Percentiles rank a stretch among this genome's conserved stretches.
These are phyloP conservation scores for Metacarcinus magister DNA, from an alignment of 2,888 invertebrate species.

Conservation along the genomic window DNA sequence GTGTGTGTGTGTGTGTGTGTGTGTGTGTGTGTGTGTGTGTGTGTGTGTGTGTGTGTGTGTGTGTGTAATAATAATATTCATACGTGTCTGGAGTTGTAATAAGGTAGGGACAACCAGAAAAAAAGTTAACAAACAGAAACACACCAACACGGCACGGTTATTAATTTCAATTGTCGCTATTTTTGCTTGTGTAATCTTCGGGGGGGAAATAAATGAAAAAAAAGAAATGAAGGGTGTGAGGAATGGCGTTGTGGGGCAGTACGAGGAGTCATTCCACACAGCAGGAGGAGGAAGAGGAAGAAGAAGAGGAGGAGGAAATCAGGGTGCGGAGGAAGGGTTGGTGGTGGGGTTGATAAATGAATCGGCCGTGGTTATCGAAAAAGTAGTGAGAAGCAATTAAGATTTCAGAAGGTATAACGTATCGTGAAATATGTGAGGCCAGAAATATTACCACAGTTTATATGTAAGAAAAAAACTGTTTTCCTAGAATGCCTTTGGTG, in stretches of 20 bases:
- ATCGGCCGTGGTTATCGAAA: neutral
- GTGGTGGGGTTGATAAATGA: neutral
- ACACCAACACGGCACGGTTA: neutral
- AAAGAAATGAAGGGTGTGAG: neutral
- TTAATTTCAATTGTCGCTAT: neutral
- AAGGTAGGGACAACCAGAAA: no score
- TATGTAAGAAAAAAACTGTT: neutral
- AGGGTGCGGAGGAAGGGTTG: neutral
- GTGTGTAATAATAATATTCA: neutral
- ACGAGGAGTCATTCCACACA: neutral
- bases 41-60: constrained; percentile 26
- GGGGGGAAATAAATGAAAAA: neutral
- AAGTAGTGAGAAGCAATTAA: neutral
- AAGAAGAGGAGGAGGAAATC: neutral
- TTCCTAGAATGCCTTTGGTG: neutral
- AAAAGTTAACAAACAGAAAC: neutral
- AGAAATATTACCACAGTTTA: no score
- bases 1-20: neutral
- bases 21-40: neutral
- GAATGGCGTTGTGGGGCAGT: neutral
- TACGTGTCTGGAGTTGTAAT: neutral
- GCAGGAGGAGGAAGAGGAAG: neutral
- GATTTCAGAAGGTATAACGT: neutral
- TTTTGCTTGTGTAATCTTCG: constrained; percentile 11
- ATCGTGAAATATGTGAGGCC: neutral